A percentile compares a stretch with the other conserved stretches of the same genome.
These are phyloP conservation scores for Xyliphius kryptos DNA, from an alignment of 2,113 vertebrate genomes.

Conservation along the genomic window DNA sequence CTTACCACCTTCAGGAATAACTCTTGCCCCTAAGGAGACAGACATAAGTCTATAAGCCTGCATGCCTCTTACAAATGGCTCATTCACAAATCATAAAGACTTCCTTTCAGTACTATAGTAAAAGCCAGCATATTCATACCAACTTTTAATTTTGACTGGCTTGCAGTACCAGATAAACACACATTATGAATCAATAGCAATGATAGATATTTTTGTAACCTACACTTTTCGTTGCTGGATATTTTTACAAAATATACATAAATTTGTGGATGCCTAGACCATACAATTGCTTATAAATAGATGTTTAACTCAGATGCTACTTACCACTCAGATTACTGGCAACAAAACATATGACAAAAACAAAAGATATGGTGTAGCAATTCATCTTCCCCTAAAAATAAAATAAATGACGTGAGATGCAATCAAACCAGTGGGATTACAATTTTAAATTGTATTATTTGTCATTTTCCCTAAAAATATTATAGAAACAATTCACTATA, in stretches of 20 bases:
- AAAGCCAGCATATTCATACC: slow-evolving; percentile 48
- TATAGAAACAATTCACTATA: no score
- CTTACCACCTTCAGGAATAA: slow-evolving; percentile 70
- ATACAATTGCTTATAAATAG: no score
- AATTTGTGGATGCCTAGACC: no score
- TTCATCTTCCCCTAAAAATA: slow-evolving; percentile 54
- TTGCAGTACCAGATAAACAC: no score
- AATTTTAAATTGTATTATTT: neutral
- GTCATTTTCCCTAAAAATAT: no score
- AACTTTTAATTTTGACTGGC: slow-evolving; percentile 53
- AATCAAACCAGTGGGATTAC: neutral
- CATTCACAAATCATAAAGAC: slow-evolving; percentile 53
- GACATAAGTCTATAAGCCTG: slow-evolving; percentile 31
- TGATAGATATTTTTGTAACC: no score
- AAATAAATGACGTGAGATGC: neutral
- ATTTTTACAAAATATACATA: no score
- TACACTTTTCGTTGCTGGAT: no score
- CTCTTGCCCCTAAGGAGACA: slow-evolving; percentile 67
- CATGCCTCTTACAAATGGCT: slow-evolving; percentile 50
- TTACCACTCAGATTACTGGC: slow-evolving; percentile 54
- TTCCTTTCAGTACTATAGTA: slow-evolving; percentile 34
- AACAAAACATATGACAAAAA: slow-evolving; percentile 50
- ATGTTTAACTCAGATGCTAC: slow-evolving; percentile 20
- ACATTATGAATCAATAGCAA: no score
- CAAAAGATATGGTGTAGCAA: slow-evolving; percentile 44